A percentile compares a stretch with the other conserved stretches of the same genome.
phyloP scores from a whole-genome alignment of 1,140 invertebrate species.

The Psilanteris sp. region DNA sequence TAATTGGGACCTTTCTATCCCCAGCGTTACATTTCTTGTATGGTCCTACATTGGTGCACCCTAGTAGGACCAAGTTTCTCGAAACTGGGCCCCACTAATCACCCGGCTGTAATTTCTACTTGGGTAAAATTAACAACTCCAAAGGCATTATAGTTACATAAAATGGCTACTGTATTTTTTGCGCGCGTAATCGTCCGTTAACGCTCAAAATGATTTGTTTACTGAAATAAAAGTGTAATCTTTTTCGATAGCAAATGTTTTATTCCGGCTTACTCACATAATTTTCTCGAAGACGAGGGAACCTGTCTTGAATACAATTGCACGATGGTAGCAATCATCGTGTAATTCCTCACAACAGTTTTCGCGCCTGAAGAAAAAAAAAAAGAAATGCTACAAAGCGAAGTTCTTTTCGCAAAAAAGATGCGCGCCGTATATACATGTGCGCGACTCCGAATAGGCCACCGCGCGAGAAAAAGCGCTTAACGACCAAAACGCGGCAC shows the following conservation, averaged over 20 bases:
- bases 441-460: not conserved
- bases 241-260: slow-evolving; percentile 25
- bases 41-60: no score
- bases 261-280: slow-evolving; percentile 30
- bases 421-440: slow-evolving; percentile 31
- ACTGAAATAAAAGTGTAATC: slow-evolving; percentile 30
- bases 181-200: not conserved
- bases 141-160: no score
- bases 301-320: slow-evolving; percentile 52
- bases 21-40: no score
- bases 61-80: no score
- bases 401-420: slow-evolving; percentile 32
- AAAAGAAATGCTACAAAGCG: slow-evolving; percentile 32
- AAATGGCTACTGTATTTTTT: no score
- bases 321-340: slow-evolving; percentile 35
- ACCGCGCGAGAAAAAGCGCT: slow-evolving; percentile 34
- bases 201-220: slow-evolving; percentile 49
- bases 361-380: slow-evolving; percentile 37
- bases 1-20: no score
- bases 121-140: no score
- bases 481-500: slow-evolving; percentile 47
- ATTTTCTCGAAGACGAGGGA: slow-evolving; percentile 30
- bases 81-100: no score
- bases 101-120: no score
- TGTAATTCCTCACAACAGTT: slow-evolving; percentile 44